These are phyloP conservation scores for Peromyscus californicus DNA, from an alignment of 2,113 vertebrate species.

Conservation along the genomic window DNA sequence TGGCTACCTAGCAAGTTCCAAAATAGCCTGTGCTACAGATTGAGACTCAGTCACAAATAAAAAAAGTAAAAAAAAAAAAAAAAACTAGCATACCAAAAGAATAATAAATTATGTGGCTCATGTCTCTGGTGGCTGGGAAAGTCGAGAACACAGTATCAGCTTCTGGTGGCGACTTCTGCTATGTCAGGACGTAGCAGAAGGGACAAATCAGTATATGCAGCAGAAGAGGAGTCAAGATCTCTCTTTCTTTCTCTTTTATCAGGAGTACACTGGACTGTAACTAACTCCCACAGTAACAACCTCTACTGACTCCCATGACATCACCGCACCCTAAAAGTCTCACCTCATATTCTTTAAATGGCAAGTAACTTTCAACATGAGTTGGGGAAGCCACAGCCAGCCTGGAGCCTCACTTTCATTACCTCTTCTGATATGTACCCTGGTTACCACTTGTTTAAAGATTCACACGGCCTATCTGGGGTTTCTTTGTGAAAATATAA, in stretches of 20 bases:
- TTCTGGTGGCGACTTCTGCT: too few species aligned
- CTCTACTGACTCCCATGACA: too few species aligned
- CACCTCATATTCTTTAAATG: background rate
- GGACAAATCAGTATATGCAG: background rate
- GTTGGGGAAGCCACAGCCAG: too few species aligned
- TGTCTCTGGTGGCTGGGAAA: background rate
- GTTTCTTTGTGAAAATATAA: background rate
- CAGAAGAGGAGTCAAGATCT: background rate
- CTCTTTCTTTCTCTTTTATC: background rate
- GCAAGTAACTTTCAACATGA: background rate
- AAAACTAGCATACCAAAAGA: background rate
- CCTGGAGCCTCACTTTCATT: background rate
- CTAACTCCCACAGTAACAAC: background rate
- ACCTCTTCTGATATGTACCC: background rate
- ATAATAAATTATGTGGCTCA: background rate
- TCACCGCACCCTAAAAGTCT: background rate
- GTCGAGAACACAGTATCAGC: background rate
- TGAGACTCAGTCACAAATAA: background rate
- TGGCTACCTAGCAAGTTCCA: background rate
- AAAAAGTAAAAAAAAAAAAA: too few species aligned
- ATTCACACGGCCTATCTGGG: background rate
- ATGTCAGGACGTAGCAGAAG: background rate
- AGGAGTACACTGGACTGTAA: background rate
- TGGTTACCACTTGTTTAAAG: background rate
- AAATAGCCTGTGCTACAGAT: background rate